Percentiles rank a stretch among this genome's conserved stretches.
Conservation (phyloP, 2,797 vertebrate species). For the Labeo calbasu region DNA sequence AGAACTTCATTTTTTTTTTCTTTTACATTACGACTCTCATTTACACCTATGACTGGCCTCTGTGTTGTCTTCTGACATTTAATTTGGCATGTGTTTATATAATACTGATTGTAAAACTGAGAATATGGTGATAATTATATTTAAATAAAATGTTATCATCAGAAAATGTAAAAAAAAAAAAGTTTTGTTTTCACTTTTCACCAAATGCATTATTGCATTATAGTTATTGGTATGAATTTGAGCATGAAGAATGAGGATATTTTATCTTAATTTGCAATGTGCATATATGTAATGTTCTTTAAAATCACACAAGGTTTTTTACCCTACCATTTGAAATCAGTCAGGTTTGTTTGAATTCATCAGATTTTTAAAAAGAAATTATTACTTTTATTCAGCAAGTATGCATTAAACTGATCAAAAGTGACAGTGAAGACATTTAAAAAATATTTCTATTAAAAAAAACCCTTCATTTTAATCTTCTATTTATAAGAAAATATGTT, state of each 20-base stretch:
- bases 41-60: neutral
- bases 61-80: slow-evolving; percentile 44
- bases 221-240: neutral
- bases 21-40: slow-evolving; percentile 43
- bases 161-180: slow-evolving; percentile 24
- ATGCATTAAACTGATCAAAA: neutral
- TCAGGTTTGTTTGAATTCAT: neutral
- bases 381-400: neutral
- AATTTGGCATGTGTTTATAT: slow-evolving; percentile 52
- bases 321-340: neutral
- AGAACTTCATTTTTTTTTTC: slow-evolving; percentile 58
- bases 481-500: neutral
- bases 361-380: neutral
- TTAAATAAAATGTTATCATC: slow-evolving; percentile 72
- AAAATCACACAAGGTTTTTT: neutral
- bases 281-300: too few species aligned
- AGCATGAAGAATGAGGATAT: neutral
- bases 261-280: neutral
- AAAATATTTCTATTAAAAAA: too few species aligned
- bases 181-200: neutral
- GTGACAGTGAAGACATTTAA: too few species aligned
- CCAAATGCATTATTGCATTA: neutral
- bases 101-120: slow-evolving; percentile 56
- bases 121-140: slow-evolving; percentile 65
- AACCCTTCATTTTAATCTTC: too few species aligned